Conservation (phyloP, 2,888 invertebrate species). For the Hirtodrosophila duncani region DNA sequence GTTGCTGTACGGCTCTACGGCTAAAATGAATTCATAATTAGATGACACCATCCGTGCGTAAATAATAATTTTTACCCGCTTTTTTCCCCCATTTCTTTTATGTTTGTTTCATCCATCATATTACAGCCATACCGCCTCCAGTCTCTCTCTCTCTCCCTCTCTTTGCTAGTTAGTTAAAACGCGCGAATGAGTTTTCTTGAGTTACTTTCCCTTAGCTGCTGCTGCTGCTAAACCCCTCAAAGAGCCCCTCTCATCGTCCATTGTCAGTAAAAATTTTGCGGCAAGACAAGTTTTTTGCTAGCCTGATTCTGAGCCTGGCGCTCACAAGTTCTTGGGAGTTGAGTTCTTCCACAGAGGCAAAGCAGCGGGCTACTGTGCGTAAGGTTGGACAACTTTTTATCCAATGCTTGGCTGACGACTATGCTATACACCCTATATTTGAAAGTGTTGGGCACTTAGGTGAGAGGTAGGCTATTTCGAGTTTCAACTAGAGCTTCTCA, state of each 20-base stretch:
- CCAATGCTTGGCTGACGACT: constrained; percentile 22
- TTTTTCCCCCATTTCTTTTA: constrained; percentile 18
- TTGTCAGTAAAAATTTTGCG: constrained; percentile 58
- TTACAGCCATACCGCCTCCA: neutral
- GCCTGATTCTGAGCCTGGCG: too few relatives aligned
- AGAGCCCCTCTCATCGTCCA: constrained; percentile 22
- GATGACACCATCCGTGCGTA: constrained; percentile 79
- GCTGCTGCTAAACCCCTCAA: neutral
- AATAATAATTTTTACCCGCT: constrained; percentile 72
- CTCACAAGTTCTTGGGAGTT: too few relatives aligned
- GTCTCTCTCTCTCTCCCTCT: neutral
- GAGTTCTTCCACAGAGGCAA: constrained; percentile 32
- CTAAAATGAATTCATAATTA: constrained; percentile 78
- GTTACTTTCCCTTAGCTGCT: constrained; percentile 15
- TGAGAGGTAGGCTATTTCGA: too few relatives aligned
- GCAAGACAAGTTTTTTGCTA: constrained; percentile 58
- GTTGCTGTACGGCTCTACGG: constrained; percentile 31
- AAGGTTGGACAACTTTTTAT: constrained; percentile 57
- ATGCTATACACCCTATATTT: too few relatives aligned
- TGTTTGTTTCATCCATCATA: neutral
- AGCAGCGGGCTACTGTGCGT: constrained; percentile 34
- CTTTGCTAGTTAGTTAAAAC: constrained; percentile 67
- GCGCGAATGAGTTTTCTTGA: constrained; percentile 71
- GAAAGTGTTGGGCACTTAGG: too few relatives aligned
- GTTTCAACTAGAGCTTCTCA: too few relatives aligned